phyloP scores from a whole-genome alignment of 2,797 vertebrate species.

The Lepus oiostolus region DNA sequence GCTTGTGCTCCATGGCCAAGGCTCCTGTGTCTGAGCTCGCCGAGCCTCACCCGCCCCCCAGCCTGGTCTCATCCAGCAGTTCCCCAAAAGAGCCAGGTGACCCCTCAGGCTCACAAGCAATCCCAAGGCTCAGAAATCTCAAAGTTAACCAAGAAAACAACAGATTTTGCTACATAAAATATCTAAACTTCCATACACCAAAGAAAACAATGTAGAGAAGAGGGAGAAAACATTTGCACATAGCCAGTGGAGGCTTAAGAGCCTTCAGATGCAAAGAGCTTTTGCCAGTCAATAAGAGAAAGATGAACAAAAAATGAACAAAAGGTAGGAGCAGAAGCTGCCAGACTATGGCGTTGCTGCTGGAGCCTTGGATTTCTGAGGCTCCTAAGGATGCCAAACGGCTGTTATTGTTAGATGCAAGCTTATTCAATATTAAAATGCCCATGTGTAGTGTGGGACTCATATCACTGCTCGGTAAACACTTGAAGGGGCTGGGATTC shows the following conservation, averaged over 20 bases:
- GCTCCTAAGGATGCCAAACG: constrained; percentile 61
- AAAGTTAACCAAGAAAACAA: background rate
- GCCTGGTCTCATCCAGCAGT: background rate
- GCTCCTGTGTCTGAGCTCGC: background rate
- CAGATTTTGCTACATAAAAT: constrained; percentile 7
- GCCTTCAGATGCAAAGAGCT: constrained; percentile 77
- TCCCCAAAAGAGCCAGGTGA: background rate
- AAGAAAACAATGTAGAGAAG: background rate
- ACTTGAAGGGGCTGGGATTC: constrained; percentile 48
- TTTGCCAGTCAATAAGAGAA: constrained; percentile 66
- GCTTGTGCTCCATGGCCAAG: background rate
- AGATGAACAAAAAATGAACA: background rate
- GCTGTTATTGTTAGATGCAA: constrained; percentile 75
- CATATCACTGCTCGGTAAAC: constrained; percentile 73
- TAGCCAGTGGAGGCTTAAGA: constrained; percentile 39
- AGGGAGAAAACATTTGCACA: constrained; percentile 4
- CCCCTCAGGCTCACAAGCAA: background rate
- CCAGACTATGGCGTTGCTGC: background rate
- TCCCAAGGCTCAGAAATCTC: constrained; percentile 48
- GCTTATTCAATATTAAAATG: constrained; percentile 82
- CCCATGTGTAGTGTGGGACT: constrained; percentile 48
- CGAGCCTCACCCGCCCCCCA: background rate
- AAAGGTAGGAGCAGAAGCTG: background rate
- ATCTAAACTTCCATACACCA: constrained; percentile 31
- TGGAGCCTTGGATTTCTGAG: constrained; percentile 23